These are phyloP conservation scores for Diorhabda carinulata DNA, from an alignment of 1,140 invertebrate genomes.

Conservation along the genomic window DNA sequence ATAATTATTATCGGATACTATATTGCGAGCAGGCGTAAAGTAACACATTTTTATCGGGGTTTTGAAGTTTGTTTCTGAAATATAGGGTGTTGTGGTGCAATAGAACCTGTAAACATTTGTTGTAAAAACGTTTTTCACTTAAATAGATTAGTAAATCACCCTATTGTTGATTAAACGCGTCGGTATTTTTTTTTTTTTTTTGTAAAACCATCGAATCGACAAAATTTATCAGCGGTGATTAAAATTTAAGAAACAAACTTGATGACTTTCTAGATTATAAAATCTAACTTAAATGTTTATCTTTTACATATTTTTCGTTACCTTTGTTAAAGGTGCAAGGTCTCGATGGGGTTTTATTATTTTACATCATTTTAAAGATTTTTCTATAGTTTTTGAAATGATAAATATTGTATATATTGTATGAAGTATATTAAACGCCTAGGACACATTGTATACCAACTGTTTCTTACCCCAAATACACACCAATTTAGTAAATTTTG, in stretches of 20 bases:
- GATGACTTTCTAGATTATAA: background rate
- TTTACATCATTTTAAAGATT: slow-evolving; percentile 39
- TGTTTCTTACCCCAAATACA: background rate
- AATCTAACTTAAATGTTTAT: slow-evolving; percentile 17
- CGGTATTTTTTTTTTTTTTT: background rate
- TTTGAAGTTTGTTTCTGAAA: background rate
- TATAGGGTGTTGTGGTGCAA: slow-evolving; percentile 7
- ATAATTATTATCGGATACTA: slow-evolving; percentile 38
- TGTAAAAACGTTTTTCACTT: background rate
- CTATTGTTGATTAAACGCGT: background rate
- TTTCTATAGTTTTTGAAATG: slow-evolving; percentile 40
- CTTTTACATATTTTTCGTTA: slow-evolving; percentile 36
- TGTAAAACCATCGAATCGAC: background rate
- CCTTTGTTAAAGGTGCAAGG: slow-evolving; percentile 38
- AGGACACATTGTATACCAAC: slow-evolving; percentile 33
- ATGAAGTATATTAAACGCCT: slow-evolving; percentile 38
- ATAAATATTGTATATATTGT: slow-evolving; percentile 41
- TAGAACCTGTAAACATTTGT: slow-evolving; percentile 4
- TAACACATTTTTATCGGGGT: background rate
- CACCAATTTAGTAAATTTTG: too few relatives aligned
- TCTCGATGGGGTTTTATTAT: slow-evolving; percentile 25
- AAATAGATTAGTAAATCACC: background rate
- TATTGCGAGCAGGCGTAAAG: slow-evolving; percentile 22
- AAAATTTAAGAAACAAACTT: background rate
- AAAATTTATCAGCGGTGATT: background rate